phyloP scores from a whole-genome alignment of 1,140 invertebrate genomes.

The Dreissena polymorpha region DNA sequence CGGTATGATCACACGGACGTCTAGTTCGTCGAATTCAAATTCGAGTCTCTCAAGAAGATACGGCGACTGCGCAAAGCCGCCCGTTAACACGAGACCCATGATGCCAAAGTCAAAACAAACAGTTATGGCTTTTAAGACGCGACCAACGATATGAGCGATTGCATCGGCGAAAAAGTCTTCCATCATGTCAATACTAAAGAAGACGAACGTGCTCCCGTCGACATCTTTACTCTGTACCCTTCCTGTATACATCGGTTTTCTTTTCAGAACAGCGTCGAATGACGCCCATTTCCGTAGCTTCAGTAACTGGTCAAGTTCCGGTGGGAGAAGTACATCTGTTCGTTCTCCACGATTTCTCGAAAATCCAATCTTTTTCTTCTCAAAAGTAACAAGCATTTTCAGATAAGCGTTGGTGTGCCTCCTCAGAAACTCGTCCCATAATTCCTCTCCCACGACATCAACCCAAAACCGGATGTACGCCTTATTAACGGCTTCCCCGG shows the following conservation, averaged over 20 bases:
- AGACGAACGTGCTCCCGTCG: neutral
- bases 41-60: neutral
- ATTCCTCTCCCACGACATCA: neutral
- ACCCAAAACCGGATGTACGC: neutral
- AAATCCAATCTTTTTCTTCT: neutral
- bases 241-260: neutral
- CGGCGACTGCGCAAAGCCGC: neutral
- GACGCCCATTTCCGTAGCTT: neutral
- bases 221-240: neutral
- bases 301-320: neutral
- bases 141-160: neutral
- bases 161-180: neutral
- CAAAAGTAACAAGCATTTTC: neutral
- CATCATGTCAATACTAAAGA: slow-evolving; percentile 1
- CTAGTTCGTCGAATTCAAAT: neutral
- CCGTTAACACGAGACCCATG: neutral
- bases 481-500: neutral
- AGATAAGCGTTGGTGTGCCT: neutral
- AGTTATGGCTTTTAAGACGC: neutral
- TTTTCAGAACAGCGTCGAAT: neutral
- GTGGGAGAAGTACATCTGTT: neutral
- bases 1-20: neutral
- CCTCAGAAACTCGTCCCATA: neutral
- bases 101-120: neutral
- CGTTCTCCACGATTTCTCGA: neutral